Evolutionary conservation across 2,888 invertebrate genomes (phyloP).

Genomic region (Microlaimidae sp.): DNA sequence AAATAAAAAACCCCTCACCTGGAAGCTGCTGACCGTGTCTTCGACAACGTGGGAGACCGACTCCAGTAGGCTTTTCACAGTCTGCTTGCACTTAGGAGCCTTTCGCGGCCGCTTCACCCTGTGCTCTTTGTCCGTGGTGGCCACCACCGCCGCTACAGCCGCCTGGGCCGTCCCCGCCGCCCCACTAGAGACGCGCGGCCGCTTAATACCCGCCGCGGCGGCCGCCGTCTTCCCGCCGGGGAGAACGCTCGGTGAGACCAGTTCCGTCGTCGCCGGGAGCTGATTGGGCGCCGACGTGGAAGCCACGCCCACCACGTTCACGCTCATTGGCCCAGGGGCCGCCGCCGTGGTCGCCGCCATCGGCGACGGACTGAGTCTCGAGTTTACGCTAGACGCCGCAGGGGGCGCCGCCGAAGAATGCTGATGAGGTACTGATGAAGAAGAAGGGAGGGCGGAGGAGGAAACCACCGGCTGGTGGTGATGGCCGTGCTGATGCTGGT

Average conservation of each 20-base stretch:
- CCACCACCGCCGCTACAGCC: background rate
- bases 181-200: background rate
- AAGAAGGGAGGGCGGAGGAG: too few species aligned
- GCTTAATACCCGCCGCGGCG: background rate
- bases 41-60: constrained; percentile 19
- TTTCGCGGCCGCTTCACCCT: constrained; percentile 15
- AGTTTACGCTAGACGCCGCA: too few species aligned
- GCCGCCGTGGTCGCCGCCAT: background rate
- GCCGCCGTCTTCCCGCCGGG: background rate
- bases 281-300: background rate
- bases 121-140: background rate
- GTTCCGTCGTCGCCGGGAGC: background rate
- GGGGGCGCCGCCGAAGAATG: too few species aligned
- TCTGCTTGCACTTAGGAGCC: constrained; percentile 5
- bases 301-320: background rate
- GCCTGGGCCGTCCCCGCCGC: background rate
- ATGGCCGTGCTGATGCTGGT: too few species aligned
- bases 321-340: background rate
- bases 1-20: constrained; percentile 23
- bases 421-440: too few species aligned
- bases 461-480: too few species aligned
- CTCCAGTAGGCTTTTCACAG: constrained; percentile 15
- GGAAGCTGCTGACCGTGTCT: constrained; percentile 26
- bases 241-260: background rate
- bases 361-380: background rate